phyloP scores from a whole-genome alignment of 2,888 invertebrate genomes.

The Azorinus chamasolen region DNA sequence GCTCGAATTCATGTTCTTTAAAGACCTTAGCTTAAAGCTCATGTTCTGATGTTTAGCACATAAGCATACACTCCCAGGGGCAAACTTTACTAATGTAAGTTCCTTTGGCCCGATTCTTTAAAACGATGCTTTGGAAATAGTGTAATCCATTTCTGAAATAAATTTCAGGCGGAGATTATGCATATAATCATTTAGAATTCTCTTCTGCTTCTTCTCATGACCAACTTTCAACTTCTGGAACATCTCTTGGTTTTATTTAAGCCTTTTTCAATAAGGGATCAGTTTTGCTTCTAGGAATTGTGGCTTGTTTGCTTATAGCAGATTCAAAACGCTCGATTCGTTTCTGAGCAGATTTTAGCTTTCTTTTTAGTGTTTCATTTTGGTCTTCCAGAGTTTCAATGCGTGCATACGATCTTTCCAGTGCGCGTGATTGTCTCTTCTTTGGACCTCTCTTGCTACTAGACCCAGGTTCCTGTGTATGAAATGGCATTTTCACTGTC shows the following conservation, averaged over 20 bases:
- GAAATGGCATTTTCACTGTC: background rate
- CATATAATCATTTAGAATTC: slow-evolving; percentile 51
- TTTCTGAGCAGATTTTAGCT: slow-evolving; percentile 25
- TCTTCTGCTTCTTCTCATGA: slow-evolving; percentile 28
- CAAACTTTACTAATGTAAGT: slow-evolving; percentile 35
- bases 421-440: too few species aligned
- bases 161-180: slow-evolving; percentile 48
- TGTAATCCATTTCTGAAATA: slow-evolving; percentile 21
- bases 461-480: background rate
- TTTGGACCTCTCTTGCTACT: too few species aligned
- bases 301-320: background rate
- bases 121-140: slow-evolving; percentile 34
- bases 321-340: slow-evolving; percentile 2
- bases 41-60: slow-evolving; percentile 50
- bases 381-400: too few species aligned
- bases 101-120: slow-evolving; percentile 25
- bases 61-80: slow-evolving; percentile 32
- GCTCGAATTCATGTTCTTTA: slow-evolving; percentile 17
- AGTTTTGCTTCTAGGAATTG: slow-evolving; percentile 30
- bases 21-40: slow-evolving; percentile 30
- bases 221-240: slow-evolving; percentile 37
- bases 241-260: slow-evolving; percentile 23
- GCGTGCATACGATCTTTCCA: too few species aligned
- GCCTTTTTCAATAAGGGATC: slow-evolving; percentile 15
- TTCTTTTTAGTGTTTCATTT: slow-evolving; percentile 5